Conservation (phyloP, 64 coral and sea anemone species). For the Actinia equina region DNA sequence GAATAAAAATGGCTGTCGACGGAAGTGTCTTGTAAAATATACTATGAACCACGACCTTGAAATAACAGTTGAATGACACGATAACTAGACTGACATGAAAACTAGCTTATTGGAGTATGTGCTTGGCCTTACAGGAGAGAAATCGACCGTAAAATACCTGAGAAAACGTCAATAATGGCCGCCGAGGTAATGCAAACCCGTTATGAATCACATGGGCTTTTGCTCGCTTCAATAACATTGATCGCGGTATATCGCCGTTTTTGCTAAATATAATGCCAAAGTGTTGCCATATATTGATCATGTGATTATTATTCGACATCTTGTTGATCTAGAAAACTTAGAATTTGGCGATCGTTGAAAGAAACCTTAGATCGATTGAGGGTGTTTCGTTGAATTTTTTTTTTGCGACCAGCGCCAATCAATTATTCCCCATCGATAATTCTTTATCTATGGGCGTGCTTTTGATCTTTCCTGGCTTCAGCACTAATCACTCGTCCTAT, state of each 20-base stretch:
- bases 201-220: background rate
- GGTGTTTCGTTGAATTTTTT: background rate
- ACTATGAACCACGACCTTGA: slow-evolving; percentile 7
- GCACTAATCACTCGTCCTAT: background rate
- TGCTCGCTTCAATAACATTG: slow-evolving; percentile 6
- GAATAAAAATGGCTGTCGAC: background rate
- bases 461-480: background rate
- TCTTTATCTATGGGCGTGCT: background rate
- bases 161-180: background rate
- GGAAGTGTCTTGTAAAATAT: slow-evolving; percentile 8
- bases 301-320: background rate
- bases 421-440: too few relatives aligned
- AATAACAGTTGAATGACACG: background rate
- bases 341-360: background rate
- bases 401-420: background rate
- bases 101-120: slow-evolving; percentile 9
- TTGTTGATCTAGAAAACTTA: background rate
- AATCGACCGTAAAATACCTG: background rate
- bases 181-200: background rate
- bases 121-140: background rate
- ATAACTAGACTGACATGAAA: background rate
- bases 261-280: background rate
- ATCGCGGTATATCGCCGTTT: background rate
- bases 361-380: background rate
- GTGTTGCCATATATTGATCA: background rate